Percentiles rank a stretch among this genome's conserved stretches.
phyloP scores from a whole-genome alignment of 2,113 vertebrate species.

The Plectropomus leopardus region DNA sequence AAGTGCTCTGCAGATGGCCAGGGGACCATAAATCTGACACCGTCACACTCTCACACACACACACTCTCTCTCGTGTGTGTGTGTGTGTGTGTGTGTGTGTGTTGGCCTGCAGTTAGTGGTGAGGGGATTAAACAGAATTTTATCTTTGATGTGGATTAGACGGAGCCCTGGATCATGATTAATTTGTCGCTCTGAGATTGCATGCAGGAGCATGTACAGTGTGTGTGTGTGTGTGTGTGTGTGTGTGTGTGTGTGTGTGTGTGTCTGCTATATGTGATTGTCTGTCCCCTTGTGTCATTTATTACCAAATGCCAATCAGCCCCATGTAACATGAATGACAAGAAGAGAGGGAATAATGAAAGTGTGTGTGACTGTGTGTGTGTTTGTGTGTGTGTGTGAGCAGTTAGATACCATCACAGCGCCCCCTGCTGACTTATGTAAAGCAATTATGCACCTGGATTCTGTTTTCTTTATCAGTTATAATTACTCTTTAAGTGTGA shows the following conservation, averaged over 20 bases:
- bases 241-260: constrained; percentile 17
- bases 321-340: not conserved
- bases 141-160: constrained; percentile 70
- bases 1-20: constrained; percentile 41
- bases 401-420: not conserved
- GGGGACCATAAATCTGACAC: constrained; percentile 32
- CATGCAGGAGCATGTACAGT: not conserved
- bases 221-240: constrained; percentile 7
- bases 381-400: not conserved
- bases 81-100: constrained; percentile 11
- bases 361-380: too few relatives aligned
- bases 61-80: not conserved
- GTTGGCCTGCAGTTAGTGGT: not conserved
- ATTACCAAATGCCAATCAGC: constrained; percentile 34
- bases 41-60: constrained; percentile 5
- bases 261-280: constrained; percentile 23
- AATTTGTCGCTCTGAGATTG: constrained; percentile 36
- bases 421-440: not conserved
- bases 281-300: constrained; percentile 10
- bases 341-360: not conserved
- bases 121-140: constrained; percentile 63
- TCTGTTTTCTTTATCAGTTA: too few relatives aligned
- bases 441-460: not conserved
- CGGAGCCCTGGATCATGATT: constrained; percentile 39
- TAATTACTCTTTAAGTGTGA: too few relatives aligned